phyloP scores from a whole-genome alignment of 2,888 invertebrate species.

The Melanchra persicariae region DNA sequence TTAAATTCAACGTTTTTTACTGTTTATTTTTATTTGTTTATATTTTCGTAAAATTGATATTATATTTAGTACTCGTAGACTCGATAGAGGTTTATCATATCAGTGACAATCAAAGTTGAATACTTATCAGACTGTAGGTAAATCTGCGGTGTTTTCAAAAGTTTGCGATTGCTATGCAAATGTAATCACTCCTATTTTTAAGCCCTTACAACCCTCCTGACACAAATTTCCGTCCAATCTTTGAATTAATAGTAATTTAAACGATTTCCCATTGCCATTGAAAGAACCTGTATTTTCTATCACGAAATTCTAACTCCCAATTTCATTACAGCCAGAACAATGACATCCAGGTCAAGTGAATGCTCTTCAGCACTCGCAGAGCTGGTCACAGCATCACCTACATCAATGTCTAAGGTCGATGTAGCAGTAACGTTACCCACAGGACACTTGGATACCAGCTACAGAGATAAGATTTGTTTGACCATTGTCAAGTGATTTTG shows the following conservation, averaged over 20 bases:
- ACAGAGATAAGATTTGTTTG: conserved; percentile 86
- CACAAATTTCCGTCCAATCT: not conserved
- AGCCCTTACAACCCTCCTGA: not conserved
- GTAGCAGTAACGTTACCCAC: conserved; percentile 86
- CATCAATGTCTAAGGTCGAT: conserved; percentile 84
- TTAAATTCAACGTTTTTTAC: too few species aligned
- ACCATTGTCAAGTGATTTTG: conserved; percentile 82
- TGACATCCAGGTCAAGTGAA: conserved; percentile 88
- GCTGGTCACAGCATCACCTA: conserved; percentile 79
- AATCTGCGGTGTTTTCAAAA: too few species aligned
- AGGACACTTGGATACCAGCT: conserved; percentile 82
- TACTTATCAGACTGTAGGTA: too few species aligned
- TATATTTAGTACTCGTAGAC: too few species aligned
- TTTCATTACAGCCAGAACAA: conserved; percentile 80
- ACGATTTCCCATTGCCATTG: not conserved
- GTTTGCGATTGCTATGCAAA: too few species aligned
- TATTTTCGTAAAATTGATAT: too few species aligned
- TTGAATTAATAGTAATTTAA: not conserved
- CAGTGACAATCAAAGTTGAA: too few species aligned
- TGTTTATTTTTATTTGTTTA: too few species aligned
- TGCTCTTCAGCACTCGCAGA: conserved; percentile 85
- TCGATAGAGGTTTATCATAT: too few species aligned
- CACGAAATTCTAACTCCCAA: not conserved
- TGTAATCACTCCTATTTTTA: too few species aligned
- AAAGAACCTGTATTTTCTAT: not conserved